Percentiles rank a stretch among this genome's conserved stretches.
Conservation (phyloP, 2,797 vertebrate species). For the Peromyscus nudipes region DNA sequence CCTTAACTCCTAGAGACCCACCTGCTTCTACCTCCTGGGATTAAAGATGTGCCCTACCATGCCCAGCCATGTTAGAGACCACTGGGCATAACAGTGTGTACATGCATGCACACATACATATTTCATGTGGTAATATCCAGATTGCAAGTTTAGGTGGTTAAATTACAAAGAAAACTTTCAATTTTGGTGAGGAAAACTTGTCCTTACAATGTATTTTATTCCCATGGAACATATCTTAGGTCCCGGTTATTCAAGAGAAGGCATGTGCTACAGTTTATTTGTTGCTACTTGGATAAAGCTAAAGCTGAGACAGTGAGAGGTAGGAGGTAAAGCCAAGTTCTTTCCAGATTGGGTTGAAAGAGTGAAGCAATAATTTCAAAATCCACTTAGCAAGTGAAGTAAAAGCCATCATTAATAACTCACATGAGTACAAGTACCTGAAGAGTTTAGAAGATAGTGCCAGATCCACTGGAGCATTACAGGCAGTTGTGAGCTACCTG, state of each 20-base stretch:
- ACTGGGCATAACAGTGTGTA: not conserved
- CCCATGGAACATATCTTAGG: not conserved
- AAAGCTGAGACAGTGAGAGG: conserved; percentile 8
- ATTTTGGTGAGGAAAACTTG: conserved; percentile 13
- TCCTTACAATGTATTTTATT: conserved; percentile 47
- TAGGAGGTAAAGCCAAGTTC: not conserved
- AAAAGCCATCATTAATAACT: conserved; percentile 30
- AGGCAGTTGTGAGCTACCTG: not conserved
- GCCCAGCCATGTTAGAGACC: not conserved
- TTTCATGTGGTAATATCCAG: not conserved
- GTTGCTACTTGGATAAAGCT: not conserved
- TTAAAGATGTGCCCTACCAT: not conserved
- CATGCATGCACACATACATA: not conserved
- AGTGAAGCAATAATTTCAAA: conserved; percentile 24
- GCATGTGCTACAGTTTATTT: not conserved
- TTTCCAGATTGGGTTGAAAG: conserved; percentile 32
- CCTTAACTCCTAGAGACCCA: not conserved
- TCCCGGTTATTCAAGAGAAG: not conserved
- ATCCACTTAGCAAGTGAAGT: not conserved
- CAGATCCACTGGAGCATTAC: not conserved
- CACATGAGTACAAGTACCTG: not conserved
- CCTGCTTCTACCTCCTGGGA: not conserved
- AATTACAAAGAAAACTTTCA: conserved; percentile 23
- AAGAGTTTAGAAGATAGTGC: not conserved
- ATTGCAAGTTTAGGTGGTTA: not conserved